Evolutionary conservation across 2,888 invertebrate species (phyloP), one percentile per base, ranked within the genome.

Genomic region (Cremastinae sp.): DNA sequence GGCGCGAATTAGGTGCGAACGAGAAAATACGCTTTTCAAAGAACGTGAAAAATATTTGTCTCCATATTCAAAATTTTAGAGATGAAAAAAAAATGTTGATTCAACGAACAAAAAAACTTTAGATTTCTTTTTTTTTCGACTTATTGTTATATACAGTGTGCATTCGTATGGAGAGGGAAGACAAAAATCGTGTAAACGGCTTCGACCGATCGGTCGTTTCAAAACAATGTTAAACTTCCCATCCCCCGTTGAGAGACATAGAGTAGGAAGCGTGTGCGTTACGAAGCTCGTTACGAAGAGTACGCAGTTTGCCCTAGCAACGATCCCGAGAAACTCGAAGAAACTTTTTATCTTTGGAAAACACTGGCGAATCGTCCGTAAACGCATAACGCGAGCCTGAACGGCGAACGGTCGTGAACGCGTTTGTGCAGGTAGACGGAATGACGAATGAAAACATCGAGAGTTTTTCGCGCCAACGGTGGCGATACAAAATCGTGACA

Each of bases 401-500:
- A 41, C 2, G 38, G 0, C 9, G 2, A 9, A 58, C 7, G 20
- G 7, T 10, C 22, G n/a, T 58, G 43, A n/a, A 36, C 2, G 10
- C 22, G 22, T 16, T 36, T 47, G 34, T 47, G n/a, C n/a, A 38
- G 45, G 20, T 34, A 34, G 4, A 22, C 18, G 20, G 41, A 16
- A 69, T 41, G 12, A 74, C 56, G 59, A 74, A 74, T 47, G 61
- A 71, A 58, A 74, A 68, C 74, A 65, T 58, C 43, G 62, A 70
- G 64, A 75, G 64, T 84, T 78, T 86, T 87, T 86, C 87, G 87
- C 87, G 87, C 87, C 86, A 87, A 85, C 80, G 80, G 78, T 36
- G 43, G 45, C 38, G 38, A 45, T 58, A 16, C 28, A 16, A 69
- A 51, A 34, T 18, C 34, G 38, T 12, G 61, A 56, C 8, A 12